A percentile compares a stretch with the other conserved stretches of the same genome.
These are phyloP conservation scores for Emys orbicularis DNA, from an alignment of 2,797 vertebrate species.

Conservation along the genomic window DNA sequence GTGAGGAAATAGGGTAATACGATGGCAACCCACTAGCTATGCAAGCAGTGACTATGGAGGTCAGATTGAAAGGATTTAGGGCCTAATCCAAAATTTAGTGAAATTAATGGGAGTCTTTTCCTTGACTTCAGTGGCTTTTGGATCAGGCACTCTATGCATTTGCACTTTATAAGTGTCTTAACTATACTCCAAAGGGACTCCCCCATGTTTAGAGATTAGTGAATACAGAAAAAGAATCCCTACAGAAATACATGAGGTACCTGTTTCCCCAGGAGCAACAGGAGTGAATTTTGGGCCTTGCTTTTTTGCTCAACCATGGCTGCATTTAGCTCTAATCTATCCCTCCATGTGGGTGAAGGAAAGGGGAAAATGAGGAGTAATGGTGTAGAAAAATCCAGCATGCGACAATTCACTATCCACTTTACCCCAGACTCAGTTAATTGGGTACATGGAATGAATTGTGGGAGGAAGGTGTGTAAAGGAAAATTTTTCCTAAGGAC, in stretches of 20 bases:
- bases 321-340: neutral
- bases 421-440: neutral
- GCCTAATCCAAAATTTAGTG: too few relatives aligned
- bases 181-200: neutral
- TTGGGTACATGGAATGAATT: neutral
- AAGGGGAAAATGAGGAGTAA: neutral
- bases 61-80: too few relatives aligned
- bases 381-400: neutral
- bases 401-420: neutral
- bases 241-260: neutral
- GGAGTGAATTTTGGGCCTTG: neutral
- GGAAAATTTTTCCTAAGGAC: neutral
- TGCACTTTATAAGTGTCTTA: neutral
- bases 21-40: too few relatives aligned
- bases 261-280: neutral
- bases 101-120: too few relatives aligned
- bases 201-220: neutral
- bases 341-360: neutral
- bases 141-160: too few relatives aligned
- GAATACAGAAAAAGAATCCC: neutral
- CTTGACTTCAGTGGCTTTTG: too few relatives aligned
- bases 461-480: neutral
- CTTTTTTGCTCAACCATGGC: neutral
- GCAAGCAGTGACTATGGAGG: too few relatives aligned
- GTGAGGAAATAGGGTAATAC: too few relatives aligned